Conservation (phyloP, 1,140 invertebrate species). For the Mylabris phalerata region DNA sequence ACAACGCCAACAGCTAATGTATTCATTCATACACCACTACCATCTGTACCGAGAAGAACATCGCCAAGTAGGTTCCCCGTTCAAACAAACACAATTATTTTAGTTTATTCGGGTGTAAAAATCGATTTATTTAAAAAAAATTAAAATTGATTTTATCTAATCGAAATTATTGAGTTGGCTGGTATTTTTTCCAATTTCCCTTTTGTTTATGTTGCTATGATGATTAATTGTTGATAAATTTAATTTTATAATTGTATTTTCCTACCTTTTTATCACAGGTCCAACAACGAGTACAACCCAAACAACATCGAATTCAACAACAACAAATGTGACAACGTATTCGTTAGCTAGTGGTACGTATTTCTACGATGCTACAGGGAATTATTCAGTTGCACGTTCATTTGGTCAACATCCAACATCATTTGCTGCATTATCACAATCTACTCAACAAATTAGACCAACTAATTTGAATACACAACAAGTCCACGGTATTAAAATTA, state of each 20-base stretch:
- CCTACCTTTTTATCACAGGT: conserved; percentile 13
- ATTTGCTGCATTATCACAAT: conserved; percentile 28
- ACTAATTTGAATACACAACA: conserved; percentile 22
- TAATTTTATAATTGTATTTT: not conserved
- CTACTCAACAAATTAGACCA: conserved; percentile 27
- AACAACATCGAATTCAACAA: conserved; percentile 18
- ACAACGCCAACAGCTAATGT: conserved; percentile 26
- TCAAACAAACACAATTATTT: too few species aligned
- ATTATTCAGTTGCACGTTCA: conserved; percentile 24
- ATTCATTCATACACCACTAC: conserved; percentile 33
- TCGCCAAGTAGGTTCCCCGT: conserved; percentile 33
- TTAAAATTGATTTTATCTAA: too few species aligned
- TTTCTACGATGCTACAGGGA: conserved; percentile 32
- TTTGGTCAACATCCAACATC: conserved; percentile 29
- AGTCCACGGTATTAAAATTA: conserved; percentile 25
- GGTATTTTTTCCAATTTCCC: too few species aligned
- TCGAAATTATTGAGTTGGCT: too few species aligned
- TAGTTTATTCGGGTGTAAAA: too few species aligned
- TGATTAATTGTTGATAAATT: not conserved
- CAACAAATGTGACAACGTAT: conserved; percentile 29
- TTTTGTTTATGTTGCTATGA: not conserved
- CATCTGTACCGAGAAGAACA: conserved; percentile 26
- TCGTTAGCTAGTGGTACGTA: conserved; percentile 31
- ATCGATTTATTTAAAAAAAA: too few species aligned
- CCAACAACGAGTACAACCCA: conserved; percentile 21